These are phyloP conservation scores for Oligia strigilis DNA, from an alignment of 2,888 invertebrate genomes.

Conservation along the genomic window DNA sequence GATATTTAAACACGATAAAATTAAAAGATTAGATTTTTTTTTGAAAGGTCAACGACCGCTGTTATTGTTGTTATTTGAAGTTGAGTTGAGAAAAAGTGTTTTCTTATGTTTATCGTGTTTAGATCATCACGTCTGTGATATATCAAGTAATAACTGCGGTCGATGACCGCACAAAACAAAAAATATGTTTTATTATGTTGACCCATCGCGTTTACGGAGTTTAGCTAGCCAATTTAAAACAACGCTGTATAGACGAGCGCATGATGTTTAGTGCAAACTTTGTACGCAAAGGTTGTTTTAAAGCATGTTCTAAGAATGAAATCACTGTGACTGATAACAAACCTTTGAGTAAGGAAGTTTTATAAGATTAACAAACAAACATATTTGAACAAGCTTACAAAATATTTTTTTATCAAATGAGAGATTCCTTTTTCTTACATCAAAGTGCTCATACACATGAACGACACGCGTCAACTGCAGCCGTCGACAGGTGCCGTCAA, in stretches of 20 bases:
- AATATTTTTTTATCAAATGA: neutral
- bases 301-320: conserved; percentile 29
- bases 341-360: conserved; percentile 14
- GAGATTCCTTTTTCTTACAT: neutral
- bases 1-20: neutral
- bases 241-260: conserved; percentile 36
- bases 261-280: conserved; percentile 44
- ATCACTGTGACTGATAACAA: neutral
- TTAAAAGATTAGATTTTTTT: neutral
- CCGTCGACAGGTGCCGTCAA: no score
- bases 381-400: conserved; percentile 27
- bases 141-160: neutral
- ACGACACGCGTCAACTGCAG: neutral
- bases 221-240: neutral
- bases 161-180: no score
- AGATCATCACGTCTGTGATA: neutral
- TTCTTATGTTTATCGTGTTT: neutral
- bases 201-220: neutral
- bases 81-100: neutral
- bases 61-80: neutral
- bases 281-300: conserved; percentile 6
- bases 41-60: neutral
- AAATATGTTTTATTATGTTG: no score
- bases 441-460: no score
- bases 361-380: conserved; percentile 10